Conservation (phyloP, 2,797 vertebrate species). For the Pipistrellus pygmaeus region DNA sequence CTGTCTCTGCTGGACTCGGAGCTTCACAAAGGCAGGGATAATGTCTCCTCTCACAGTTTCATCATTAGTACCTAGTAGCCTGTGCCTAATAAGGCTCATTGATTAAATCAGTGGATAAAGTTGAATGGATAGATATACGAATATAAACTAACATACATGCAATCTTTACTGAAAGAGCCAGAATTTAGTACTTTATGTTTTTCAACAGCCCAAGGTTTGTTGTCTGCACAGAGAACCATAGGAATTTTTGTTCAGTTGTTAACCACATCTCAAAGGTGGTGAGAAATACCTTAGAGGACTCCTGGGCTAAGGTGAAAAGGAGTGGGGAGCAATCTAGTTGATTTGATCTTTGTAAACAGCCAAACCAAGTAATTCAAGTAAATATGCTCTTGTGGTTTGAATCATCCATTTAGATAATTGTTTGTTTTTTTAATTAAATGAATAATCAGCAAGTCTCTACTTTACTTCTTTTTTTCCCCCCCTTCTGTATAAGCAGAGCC, state of each 20-base stretch:
- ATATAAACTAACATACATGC: background rate
- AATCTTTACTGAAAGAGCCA: conserved; percentile 27
- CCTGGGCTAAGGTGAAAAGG: conserved; percentile 56
- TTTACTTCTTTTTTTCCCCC: background rate
- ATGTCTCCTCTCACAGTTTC: background rate
- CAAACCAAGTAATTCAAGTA: conserved; percentile 75
- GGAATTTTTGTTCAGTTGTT: conserved; percentile 54
- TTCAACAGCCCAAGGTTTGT: conserved; percentile 1
- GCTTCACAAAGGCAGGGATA: background rate
- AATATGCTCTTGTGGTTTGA: conserved; percentile 81
- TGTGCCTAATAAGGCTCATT: background rate
- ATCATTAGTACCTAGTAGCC: background rate
- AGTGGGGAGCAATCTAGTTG: conserved; percentile 61
- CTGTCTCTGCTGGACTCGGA: background rate
- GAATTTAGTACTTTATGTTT: conserved; percentile 8
- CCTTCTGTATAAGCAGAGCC: background rate
- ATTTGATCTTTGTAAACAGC: conserved; percentile 72
- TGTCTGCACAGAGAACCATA: background rate
- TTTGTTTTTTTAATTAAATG: conserved; percentile 83
- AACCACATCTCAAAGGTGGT: conserved; percentile 14
- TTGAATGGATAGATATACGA: background rate
- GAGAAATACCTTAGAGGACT: conserved; percentile 61
- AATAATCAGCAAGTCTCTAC: conserved; percentile 73
- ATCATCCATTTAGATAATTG: conserved; percentile 78
- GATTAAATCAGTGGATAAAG: conserved; percentile 5